phyloP scores from a whole-genome alignment of 2,113 vertebrate genomes.

The Macrotis lagotis region DNA sequence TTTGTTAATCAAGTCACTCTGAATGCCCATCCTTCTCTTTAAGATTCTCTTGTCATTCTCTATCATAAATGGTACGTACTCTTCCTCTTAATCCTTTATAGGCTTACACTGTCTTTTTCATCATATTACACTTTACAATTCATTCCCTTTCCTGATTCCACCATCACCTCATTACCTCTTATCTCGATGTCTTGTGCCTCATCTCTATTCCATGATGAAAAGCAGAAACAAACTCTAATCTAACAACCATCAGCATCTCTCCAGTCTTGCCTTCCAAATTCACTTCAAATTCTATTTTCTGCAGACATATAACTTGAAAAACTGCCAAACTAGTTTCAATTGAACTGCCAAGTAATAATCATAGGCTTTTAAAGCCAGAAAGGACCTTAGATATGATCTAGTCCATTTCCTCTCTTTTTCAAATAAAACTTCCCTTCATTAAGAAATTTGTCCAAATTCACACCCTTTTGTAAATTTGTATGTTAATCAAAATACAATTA shows the following conservation, averaged over 20 bases:
- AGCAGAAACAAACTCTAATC: not conserved
- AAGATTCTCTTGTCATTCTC: not conserved
- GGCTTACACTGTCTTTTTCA: not conserved
- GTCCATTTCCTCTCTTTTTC: not conserved
- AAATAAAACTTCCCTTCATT: not conserved
- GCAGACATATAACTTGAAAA: not conserved
- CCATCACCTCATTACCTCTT: not conserved
- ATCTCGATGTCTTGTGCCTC: not conserved
- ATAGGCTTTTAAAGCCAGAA: not conserved
- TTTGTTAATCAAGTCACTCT: not conserved
- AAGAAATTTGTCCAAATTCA: not conserved
- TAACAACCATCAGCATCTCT: not conserved
- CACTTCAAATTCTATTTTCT: not conserved
- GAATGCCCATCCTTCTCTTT: not conserved
- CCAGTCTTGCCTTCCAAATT: not conserved
- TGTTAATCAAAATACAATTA: not conserved
- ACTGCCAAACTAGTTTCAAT: not conserved
- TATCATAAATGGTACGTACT: not conserved
- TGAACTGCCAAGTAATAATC: not conserved
- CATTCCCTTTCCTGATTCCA: not conserved
- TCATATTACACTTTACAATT: not conserved
- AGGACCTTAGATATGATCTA: not conserved
- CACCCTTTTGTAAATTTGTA: not conserved
- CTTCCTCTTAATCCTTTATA: not conserved
- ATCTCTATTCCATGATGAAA: not conserved